These are phyloP conservation scores for Alcedo quadribrachys DNA, from an alignment of 2,797 vertebrate species.

Conservation along the genomic window DNA sequence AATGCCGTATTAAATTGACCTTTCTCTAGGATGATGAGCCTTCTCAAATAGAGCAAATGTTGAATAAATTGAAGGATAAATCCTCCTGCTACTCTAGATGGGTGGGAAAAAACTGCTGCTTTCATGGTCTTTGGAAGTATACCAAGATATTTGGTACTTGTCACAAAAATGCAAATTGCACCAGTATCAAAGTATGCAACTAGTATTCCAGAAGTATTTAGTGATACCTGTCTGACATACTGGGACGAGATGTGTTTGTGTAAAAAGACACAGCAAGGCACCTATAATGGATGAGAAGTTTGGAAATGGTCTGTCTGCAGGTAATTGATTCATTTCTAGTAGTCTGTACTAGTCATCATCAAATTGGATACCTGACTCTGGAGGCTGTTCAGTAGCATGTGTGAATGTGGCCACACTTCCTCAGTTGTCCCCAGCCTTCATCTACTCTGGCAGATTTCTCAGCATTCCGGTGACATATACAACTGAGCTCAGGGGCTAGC, in stretches of 20 bases:
- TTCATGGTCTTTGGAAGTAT: neutral
- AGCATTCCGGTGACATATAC: neutral
- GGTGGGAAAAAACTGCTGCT: neutral
- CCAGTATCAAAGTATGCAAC: fast-evolving
- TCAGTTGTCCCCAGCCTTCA: neutral
- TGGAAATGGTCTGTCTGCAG: neutral
- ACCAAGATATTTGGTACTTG: neutral
- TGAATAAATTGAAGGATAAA: neutral
- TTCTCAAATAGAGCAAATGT: neutral
- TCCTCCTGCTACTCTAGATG: neutral
- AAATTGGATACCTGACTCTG: neutral
- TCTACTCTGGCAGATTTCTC: neutral
- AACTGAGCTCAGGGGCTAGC: neutral
- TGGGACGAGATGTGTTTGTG: neutral
- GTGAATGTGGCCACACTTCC: neutral
- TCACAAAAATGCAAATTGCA: neutral
- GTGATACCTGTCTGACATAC: fast-evolving
- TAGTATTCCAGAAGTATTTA: neutral
- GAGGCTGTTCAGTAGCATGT: fast-evolving
- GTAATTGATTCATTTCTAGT: neutral
- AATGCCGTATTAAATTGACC: neutral
- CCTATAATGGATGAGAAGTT: neutral
- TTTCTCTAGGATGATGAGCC: neutral
- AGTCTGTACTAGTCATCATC: neutral
- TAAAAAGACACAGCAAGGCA: neutral